phyloP scores from a whole-genome alignment of 1,140 invertebrate species.

The Megalonaias nervosa region DNA sequence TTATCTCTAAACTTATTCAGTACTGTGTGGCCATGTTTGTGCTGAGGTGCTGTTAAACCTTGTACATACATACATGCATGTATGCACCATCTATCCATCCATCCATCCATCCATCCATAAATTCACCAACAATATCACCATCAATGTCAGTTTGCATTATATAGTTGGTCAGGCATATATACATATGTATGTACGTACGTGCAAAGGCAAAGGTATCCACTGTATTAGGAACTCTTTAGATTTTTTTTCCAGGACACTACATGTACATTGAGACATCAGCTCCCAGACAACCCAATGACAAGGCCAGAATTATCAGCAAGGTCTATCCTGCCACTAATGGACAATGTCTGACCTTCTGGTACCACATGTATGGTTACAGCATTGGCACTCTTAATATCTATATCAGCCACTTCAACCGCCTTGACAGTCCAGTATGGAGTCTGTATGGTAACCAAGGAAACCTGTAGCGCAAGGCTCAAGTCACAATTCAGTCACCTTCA shows the following conservation, averaged over 20 bases:
- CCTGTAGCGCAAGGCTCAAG: conserved; percentile 56
- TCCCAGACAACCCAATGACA: conserved; percentile 56
- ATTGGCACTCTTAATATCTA: conserved; percentile 58
- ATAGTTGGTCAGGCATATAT: too few species aligned
- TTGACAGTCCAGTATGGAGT: conserved; percentile 50
- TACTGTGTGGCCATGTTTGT: too few species aligned
- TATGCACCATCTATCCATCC: too few species aligned
- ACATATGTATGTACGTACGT: too few species aligned
- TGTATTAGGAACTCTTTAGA: too few species aligned
- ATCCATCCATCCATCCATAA: too few species aligned
- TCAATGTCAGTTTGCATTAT: too few species aligned
- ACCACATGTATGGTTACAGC: conserved; percentile 81
- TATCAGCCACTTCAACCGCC: conserved; percentile 44
- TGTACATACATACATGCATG: too few species aligned
- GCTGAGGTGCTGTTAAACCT: too few species aligned
- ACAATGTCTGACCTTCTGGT: conserved; percentile 77
- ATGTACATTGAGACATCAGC: conserved; percentile 62
- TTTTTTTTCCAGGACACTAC: conserved; percentile 53
- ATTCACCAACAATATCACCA: too few species aligned
- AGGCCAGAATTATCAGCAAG: conserved; percentile 59
- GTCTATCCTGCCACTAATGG: conserved; percentile 41
- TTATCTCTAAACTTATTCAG: too few species aligned
- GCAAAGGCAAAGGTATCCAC: too few species aligned
- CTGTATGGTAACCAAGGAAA: conserved; percentile 62
- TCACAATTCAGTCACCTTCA: conserved; percentile 45